Evolutionary conservation across 2,888 invertebrate species (phyloP), one percentile per base, ranked within the genome.

Genomic region (Geotrupes spiniger): DNA sequence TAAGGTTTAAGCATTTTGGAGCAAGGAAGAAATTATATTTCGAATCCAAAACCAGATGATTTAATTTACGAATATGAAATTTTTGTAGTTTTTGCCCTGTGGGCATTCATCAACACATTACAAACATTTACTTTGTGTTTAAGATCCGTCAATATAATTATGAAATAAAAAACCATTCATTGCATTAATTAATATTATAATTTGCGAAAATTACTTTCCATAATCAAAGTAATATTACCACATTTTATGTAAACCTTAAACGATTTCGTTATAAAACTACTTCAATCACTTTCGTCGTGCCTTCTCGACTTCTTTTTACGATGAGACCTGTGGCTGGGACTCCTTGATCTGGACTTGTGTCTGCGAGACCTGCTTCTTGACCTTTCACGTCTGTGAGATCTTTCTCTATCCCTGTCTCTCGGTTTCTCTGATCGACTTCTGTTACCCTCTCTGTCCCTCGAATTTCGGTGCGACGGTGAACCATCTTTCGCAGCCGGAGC

Each of bases 231-330:
- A n/a, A n/a, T n/a, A n/a, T n/a, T n/a, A n/a, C n/a, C n/a, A n/a
- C n/a, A n/a, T n/a, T 21, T 21, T 21, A 21, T 21, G 21, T 21
- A 4, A 21, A 21, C 6, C 21, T 21, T 21, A 21, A 9, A 33
- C 14, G 33, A 10, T 15, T 33, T 12, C 9, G 2, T 12, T 33
- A 33, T 14, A 33, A 12, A 9, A 14, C 33, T 2, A 3, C 5
- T 14, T 45, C 39, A 45, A 29, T 87, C 87, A 51, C 87, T 88
- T 54, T 84, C 83, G 36, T 84, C 84, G 58, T 89, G 73, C 37
- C 72, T 85, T 28, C 88, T 83, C 63, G 89, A 79, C 75, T 85
- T 85, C 73, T 85, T 85, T 42, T 81, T 79, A 51, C 76, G 74
- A 53, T 78, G 78, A 21, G 72, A 67, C 42, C 83, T 76, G 52